phyloP scores from a whole-genome alignment of 2,113 vertebrate species.

The Tympanuchus pallidicinctus region DNA sequence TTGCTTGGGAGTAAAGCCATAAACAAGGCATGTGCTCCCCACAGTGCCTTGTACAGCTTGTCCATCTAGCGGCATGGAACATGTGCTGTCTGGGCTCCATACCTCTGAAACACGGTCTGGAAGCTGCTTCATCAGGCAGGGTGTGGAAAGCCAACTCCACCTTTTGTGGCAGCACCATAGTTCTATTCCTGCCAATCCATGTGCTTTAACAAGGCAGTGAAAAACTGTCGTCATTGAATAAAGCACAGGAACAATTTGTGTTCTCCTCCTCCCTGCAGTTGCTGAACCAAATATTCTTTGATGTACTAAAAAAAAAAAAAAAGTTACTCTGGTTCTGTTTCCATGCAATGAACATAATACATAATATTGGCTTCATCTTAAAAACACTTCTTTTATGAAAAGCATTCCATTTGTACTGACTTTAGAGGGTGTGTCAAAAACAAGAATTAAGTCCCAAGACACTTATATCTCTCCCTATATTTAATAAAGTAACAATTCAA shows the following conservation, averaged over 20 bases:
- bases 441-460: slow-evolving; percentile 25
- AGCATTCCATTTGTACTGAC: slow-evolving; percentile 58
- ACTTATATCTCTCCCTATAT: background rate
- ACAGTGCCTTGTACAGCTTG: background rate
- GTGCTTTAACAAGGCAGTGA: background rate
- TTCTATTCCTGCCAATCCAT: background rate
- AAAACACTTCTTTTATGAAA: slow-evolving; percentile 54
- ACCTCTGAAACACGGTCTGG: background rate
- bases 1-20: background rate
- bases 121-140: rapidly evolving
- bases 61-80: background rate
- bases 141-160: background rate
- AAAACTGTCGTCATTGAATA: slow-evolving; percentile 44
- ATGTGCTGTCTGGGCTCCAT: background rate
- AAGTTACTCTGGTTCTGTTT: slow-evolving; percentile 9
- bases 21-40: background rate
- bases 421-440: slow-evolving; percentile 60
- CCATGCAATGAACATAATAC: slow-evolving; percentile 58
- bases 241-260: background rate
- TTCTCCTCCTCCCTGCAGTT: slow-evolving; percentile 30
- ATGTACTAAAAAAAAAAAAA: background rate
- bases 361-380: slow-evolving; percentile 47
- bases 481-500: slow-evolving; percentile 21
- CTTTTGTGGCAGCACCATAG: background rate
- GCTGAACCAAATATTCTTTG: slow-evolving; percentile 20